Percentiles rank a stretch among this genome's conserved stretches.
These are phyloP conservation scores for Pardalotus punctatus DNA, from an alignment of 2,113 vertebrate species.

Conservation along the genomic window DNA sequence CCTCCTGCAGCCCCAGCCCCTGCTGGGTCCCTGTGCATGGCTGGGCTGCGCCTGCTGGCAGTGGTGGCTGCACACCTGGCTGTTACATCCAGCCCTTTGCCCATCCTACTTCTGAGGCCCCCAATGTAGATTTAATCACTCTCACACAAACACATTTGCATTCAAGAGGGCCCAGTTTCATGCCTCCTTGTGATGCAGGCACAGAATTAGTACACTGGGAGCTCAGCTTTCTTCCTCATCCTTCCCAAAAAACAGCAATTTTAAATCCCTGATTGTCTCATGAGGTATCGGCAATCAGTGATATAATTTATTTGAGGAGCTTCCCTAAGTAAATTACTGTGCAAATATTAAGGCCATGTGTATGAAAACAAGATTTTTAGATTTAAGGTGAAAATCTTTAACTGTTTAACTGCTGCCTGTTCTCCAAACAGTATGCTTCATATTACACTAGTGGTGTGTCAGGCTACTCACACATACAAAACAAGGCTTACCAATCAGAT, in stretches of 20 bases:
- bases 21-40: neutral
- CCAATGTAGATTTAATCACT: neutral
- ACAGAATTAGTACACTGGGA: fast-evolving
- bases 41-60: neutral
- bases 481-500: constrained; percentile 78
- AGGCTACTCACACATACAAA: neutral
- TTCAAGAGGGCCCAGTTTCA: neutral
- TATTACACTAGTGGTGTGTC: too few relatives aligned
- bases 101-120: neutral
- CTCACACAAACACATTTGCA: fast-evolving
- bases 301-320: too few relatives aligned
- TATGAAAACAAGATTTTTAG: too few relatives aligned
- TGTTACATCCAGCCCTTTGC: neutral
- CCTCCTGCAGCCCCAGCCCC: neutral
- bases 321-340: too few relatives aligned
- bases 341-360: too few relatives aligned
- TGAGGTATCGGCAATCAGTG: too few relatives aligned
- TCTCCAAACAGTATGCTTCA: too few relatives aligned
- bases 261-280: neutral
- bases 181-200: neutral
- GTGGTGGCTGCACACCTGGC: neutral
- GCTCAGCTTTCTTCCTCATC: neutral
- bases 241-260: neutral
- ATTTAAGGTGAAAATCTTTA: too few relatives aligned
- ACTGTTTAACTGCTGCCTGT: too few relatives aligned